Evolutionary conservation across 2,797 vertebrate species (phyloP).

Genomic region (Platyrinchus mystaceus): DNA sequence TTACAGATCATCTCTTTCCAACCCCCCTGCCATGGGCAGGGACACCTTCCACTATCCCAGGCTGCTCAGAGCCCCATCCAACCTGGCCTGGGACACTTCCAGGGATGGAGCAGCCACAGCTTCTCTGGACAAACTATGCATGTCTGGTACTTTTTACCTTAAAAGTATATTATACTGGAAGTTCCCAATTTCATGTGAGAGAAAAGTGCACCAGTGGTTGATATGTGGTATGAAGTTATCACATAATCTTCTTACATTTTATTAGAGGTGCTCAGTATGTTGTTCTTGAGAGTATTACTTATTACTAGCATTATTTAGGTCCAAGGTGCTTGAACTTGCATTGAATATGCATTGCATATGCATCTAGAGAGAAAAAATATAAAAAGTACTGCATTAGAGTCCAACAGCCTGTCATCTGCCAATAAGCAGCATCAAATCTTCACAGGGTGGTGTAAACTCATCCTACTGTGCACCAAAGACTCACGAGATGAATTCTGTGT

Average conservation of each 20-base stretch:
- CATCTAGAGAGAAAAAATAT: not conserved
- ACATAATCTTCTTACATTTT: not conserved
- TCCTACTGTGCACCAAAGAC: not conserved
- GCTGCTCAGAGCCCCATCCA: not conserved
- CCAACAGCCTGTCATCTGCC: not conserved
- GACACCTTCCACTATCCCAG: not conserved
- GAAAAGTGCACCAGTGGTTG: not conserved
- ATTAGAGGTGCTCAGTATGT: not conserved
- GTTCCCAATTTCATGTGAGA: not conserved
- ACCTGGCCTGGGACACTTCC: accelerated
- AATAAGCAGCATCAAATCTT: not conserved
- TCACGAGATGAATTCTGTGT: not conserved
- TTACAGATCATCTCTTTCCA: not conserved
- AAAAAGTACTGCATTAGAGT: not conserved
- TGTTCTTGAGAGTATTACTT: not conserved
- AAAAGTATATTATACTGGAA: not conserved
- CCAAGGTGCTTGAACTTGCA: not conserved
- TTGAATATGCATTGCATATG: not conserved
- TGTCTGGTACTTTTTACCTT: not conserved
- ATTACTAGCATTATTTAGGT: not conserved
- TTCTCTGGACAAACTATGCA: not conserved
- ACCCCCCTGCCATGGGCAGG: not conserved
- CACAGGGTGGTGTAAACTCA: not conserved
- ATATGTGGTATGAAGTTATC: not conserved
- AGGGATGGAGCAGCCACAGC: not conserved